phyloP scores from a whole-genome alignment of 2,797 vertebrate species.

The Setipinna tenuifilis region DNA sequence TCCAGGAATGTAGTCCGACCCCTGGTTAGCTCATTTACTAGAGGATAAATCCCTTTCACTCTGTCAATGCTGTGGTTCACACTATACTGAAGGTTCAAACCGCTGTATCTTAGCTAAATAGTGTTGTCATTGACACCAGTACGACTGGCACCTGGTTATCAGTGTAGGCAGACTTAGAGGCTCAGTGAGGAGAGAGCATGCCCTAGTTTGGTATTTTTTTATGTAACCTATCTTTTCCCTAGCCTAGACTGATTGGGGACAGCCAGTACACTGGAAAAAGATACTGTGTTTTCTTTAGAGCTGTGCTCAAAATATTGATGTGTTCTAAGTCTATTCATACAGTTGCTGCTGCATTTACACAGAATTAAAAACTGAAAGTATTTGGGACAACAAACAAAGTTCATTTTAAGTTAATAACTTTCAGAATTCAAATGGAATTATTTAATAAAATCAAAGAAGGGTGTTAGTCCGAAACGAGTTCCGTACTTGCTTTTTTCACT shows the following conservation, averaged over 20 bases:
- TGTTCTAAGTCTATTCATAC: too few relatives aligned
- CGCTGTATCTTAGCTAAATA: slow-evolving; percentile 2
- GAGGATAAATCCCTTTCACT: background rate
- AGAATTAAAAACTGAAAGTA: too few relatives aligned
- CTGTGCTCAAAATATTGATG: too few relatives aligned
- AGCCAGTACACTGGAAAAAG: background rate
- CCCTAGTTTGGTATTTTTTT: slow-evolving; percentile 46
- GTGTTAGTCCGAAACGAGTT: too few relatives aligned
- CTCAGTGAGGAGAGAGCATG: slow-evolving; percentile 37
- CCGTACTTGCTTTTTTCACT: too few relatives aligned
- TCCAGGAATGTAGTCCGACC: background rate
- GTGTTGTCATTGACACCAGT: background rate
- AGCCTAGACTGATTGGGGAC: background rate
- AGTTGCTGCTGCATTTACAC: too few relatives aligned
- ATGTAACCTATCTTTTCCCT: slow-evolving; percentile 29
- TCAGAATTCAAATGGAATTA: too few relatives aligned
- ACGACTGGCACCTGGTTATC: slow-evolving; percentile 14
- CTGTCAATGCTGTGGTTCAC: background rate
- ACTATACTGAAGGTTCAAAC: background rate
- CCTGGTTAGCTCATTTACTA: background rate
- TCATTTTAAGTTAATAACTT: too few relatives aligned
- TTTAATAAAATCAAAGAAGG: too few relatives aligned
- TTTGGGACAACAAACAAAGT: too few relatives aligned
- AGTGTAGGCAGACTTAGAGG: slow-evolving; percentile 49
- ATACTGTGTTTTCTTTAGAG: background rate